Evolutionary conservation across 2,888 invertebrate genomes (phyloP).

Genomic region (Anoncus sp.): DNA sequence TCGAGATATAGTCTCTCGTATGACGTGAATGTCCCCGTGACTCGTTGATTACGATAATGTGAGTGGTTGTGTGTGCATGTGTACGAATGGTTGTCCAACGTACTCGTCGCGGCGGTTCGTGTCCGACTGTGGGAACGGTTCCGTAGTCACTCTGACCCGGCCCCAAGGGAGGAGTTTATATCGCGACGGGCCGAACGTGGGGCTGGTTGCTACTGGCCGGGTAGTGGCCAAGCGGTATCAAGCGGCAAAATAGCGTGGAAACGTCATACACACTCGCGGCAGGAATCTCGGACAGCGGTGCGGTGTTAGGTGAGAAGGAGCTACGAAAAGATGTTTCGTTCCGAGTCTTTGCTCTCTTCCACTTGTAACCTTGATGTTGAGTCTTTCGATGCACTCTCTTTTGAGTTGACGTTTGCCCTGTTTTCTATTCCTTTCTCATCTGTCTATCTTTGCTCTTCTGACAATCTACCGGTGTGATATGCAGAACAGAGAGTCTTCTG

Average conservation of each 20-base stretch:
- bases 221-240: constrained; percentile 46
- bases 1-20: neutral
- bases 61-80: constrained; percentile 40
- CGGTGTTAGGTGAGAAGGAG: constrained; percentile 17
- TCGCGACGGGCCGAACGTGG: constrained; percentile 72
- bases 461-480: constrained; percentile 12
- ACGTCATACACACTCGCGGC: constrained; percentile 66
- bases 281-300: constrained; percentile 47
- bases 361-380: constrained; percentile 9
- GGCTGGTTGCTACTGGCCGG: constrained; percentile 55
- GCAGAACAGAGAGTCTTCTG: constrained; percentile 35
- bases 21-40: constrained; percentile 16
- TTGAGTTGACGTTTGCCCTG: constrained; percentile 6
- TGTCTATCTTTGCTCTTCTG: neutral
- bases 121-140: constrained; percentile 77
- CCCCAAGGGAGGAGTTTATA: constrained; percentile 64
- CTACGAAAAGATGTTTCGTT: constrained; percentile 1
- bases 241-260: too few species aligned
- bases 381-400: constrained; percentile 58
- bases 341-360: constrained; percentile 25
- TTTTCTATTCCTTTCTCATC: constrained; percentile 10
- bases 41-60: constrained; percentile 7
- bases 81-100: constrained; percentile 65
- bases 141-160: constrained; percentile 71
- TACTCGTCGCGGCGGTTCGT: constrained; percentile 78